Evolutionary conservation across 1,140 invertebrate genomes (phyloP).

Genomic region (Probaryconus sp.): DNA sequence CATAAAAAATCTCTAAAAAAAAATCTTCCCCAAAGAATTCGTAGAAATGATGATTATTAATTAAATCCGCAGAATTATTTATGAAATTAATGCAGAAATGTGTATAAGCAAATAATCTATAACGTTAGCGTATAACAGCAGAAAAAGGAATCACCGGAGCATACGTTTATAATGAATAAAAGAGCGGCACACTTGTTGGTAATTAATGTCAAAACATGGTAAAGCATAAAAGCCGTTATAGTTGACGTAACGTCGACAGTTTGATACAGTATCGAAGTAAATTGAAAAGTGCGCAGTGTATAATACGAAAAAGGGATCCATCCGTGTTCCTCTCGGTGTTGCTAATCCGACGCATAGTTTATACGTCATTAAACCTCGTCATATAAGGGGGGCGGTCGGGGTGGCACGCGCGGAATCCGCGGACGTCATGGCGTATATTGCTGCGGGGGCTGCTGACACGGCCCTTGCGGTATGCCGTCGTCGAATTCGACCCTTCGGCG

Average conservation of each 20-base stretch:
- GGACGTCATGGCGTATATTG: conserved; percentile 75
- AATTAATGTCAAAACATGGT: conserved; percentile 51
- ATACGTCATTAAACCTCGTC: conserved; percentile 76
- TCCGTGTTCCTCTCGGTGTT: conserved; percentile 49
- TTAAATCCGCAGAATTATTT: too few species aligned
- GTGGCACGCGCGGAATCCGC: conserved; percentile 74
- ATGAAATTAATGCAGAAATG: too few species aligned
- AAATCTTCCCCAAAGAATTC: too few species aligned
- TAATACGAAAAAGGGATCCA: conserved; percentile 28
- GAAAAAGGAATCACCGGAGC: too few species aligned
- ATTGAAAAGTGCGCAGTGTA: conserved; percentile 51
- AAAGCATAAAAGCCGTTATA: conserved; percentile 17
- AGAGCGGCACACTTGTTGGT: conserved; percentile 11
- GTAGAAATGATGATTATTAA: too few species aligned
- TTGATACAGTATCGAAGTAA: conserved; percentile 58
- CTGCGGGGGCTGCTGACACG: conserved; percentile 44
- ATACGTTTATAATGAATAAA: not conserved
- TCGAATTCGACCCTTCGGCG: conserved; percentile 68
- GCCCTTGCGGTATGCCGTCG: conserved; percentile 52
- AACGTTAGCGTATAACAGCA: too few species aligned
- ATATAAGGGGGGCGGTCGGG: conserved; percentile 46
- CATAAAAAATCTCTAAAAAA: too few species aligned
- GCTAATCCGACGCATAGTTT: conserved; percentile 78
- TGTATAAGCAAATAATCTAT: too few species aligned
- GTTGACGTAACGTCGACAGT: conserved; percentile 29